Evolutionary conservation across 2,888 invertebrate species (phyloP).

Genomic region (Bombylius discolor): DNA sequence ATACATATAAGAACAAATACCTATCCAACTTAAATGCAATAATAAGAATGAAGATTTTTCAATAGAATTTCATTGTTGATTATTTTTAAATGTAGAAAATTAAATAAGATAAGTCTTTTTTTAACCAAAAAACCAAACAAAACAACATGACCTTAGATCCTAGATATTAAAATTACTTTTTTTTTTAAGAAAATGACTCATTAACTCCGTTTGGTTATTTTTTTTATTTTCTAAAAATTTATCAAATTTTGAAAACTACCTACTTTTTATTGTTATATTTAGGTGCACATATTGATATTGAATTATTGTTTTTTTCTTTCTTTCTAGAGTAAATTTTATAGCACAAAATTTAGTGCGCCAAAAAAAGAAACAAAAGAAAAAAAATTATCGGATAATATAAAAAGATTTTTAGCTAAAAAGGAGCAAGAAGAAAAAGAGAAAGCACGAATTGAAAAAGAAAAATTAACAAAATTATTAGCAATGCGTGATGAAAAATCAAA

Average conservation of each 20-base stretch:
- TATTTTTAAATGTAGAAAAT: no score
- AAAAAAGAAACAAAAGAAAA: slow-evolving; percentile 62
- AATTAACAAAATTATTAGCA: slow-evolving; percentile 50
- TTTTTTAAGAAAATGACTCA: no score
- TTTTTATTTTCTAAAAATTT: neutral
- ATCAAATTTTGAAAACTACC: neutral
- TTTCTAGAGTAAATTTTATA: slow-evolving; percentile 48
- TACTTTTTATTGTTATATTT: neutral
- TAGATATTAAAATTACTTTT: no score
- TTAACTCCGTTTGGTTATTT: neutral
- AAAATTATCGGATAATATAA: slow-evolving; percentile 61
- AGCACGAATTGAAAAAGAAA: slow-evolving; percentile 47
- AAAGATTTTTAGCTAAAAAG: slow-evolving; percentile 68
- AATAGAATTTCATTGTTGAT: no score
- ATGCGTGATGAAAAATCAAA: slow-evolving; percentile 60
- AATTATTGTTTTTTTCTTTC: slow-evolving; percentile 1
- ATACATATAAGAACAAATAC: no score
- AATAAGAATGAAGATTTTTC: no score
- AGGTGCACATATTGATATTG: neutral
- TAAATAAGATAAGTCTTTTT: no score
- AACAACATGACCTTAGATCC: no score
- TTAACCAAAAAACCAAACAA: no score
- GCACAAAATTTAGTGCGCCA: slow-evolving; percentile 67
- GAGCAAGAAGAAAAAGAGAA: slow-evolving; percentile 65
- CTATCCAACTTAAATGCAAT: no score